Conservation (phyloP, 2,113 vertebrate genomes). For the Calyptomena viridis region DNA sequence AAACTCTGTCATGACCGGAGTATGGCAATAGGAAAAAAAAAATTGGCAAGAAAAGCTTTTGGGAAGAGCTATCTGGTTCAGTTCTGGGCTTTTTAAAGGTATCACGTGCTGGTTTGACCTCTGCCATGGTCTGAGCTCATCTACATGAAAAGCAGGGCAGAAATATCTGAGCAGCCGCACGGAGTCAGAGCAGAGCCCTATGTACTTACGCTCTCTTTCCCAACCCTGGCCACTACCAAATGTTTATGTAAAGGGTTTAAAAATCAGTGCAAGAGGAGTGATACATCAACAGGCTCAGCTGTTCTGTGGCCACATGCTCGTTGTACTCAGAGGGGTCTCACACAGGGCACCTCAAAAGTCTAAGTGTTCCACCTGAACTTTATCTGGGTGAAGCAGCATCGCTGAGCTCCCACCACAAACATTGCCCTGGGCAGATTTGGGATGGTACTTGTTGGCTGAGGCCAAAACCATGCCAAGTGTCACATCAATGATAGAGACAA, state of each 20-base stretch:
- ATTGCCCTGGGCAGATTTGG: background rate
- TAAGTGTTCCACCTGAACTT: background rate
- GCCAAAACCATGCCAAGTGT: background rate
- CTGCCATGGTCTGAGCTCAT: constrained; percentile 33
- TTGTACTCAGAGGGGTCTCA: background rate
- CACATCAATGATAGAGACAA: background rate
- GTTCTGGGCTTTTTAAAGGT: constrained; percentile 9
- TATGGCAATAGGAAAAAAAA: background rate
- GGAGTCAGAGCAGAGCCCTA: constrained; percentile 50
- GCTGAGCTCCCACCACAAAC: background rate
- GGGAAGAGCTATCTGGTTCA: background rate
- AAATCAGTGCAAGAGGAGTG: constrained; percentile 20
- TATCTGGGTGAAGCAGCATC: background rate
- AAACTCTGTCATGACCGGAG: background rate
- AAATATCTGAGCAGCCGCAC: constrained; percentile 23
- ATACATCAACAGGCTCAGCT: constrained; percentile 30
- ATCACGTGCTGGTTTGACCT: constrained; percentile 21
- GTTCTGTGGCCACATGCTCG: background rate
- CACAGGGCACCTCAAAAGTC: background rate
- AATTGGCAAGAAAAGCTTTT: background rate
- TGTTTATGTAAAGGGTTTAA: constrained; percentile 56
- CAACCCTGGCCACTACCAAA: constrained; percentile 25
- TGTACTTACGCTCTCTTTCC: constrained; percentile 14
- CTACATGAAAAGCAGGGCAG: constrained; percentile 1
- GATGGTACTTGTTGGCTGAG: background rate